Evolutionary conservation across 2,888 invertebrate genomes (phyloP).

Genomic region (Cabera pusaria): DNA sequence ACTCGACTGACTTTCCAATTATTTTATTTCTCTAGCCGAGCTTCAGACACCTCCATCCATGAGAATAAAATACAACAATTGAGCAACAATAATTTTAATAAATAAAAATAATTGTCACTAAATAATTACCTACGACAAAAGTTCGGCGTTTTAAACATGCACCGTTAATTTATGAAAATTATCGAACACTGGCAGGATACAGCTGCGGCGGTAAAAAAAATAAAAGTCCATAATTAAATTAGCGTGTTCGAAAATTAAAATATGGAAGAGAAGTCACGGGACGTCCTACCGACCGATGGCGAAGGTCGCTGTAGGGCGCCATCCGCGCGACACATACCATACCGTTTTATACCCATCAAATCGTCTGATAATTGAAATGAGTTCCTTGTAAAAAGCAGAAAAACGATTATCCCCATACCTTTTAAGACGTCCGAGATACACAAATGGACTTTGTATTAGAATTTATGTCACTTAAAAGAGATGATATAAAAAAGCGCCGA

Average conservation of each 20-base stretch:
- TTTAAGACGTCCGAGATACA: conserved; percentile 83
- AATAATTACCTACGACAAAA: conserved; percentile 36
- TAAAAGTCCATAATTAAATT: conserved; percentile 76
- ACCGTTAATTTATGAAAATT: conserved; percentile 64
- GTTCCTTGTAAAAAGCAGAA: conserved; percentile 83
- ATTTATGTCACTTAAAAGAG: conserved; percentile 82
- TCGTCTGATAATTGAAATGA: conserved; percentile 82
- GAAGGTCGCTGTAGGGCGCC: conserved; percentile 70
- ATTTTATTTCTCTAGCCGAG: conserved; percentile 21
- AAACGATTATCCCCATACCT: conserved; percentile 81
- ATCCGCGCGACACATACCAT: conserved; percentile 71
- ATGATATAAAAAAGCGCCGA: conserved; percentile 81
- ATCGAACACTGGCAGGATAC: conserved; percentile 66
- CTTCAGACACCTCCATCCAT: conserved; percentile 29
- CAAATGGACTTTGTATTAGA: conserved; percentile 83
- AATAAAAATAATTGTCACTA: conserved; percentile 32
- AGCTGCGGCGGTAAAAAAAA: conserved; percentile 60
- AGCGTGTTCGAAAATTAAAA: conserved; percentile 73
- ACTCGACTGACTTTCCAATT: conserved; percentile 23
- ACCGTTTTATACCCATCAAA: conserved; percentile 78
- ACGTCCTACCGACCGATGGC: conserved; percentile 43
- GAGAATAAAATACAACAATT: conserved; percentile 28
- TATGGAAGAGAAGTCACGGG: conserved; percentile 46
- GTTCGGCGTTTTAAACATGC: conserved; percentile 29
- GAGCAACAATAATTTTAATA: conserved; percentile 37